These are phyloP conservation scores for Bombus sylvicola DNA, from an alignment of 1,140 invertebrate genomes.

Conservation along the genomic window DNA sequence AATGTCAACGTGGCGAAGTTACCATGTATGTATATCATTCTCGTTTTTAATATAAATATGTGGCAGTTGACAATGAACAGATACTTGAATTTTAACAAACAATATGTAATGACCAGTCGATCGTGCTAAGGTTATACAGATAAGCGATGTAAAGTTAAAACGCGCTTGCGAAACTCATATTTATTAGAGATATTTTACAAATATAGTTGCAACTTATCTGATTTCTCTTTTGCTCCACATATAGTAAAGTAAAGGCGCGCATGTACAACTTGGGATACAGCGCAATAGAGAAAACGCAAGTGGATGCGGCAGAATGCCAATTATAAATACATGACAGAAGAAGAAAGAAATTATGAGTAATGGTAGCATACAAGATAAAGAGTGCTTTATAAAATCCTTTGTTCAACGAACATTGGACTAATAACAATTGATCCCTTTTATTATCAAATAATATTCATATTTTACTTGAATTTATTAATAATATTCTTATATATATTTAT, in stretches of 20 bases:
- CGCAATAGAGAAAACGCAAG: constrained; percentile 14
- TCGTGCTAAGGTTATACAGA: background rate
- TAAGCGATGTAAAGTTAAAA: background rate
- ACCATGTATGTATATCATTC: too few relatives aligned
- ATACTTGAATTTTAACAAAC: background rate
- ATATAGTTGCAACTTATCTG: constrained; percentile 8
- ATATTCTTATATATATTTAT: too few relatives aligned
- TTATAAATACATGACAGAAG: background rate
- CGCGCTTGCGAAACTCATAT: background rate
- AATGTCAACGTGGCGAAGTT: background rate
- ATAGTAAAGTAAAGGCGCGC: background rate
- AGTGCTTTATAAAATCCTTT: background rate
- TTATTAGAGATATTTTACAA: background rate
- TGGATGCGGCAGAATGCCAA: constrained; percentile 6
- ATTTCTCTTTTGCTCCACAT: constrained; percentile 20
- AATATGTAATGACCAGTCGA: background rate
- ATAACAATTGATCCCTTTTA: too few relatives aligned
- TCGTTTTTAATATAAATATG: too few relatives aligned
- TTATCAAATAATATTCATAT: too few relatives aligned
- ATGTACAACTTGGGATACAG: background rate
- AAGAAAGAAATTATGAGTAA: background rate
- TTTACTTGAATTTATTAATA: too few relatives aligned
- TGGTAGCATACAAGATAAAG: background rate
- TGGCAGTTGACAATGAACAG: background rate
- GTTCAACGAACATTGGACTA: background rate